phyloP scores from a whole-genome alignment of 2,888 invertebrate genomes.

The Netelia virgata region DNA sequence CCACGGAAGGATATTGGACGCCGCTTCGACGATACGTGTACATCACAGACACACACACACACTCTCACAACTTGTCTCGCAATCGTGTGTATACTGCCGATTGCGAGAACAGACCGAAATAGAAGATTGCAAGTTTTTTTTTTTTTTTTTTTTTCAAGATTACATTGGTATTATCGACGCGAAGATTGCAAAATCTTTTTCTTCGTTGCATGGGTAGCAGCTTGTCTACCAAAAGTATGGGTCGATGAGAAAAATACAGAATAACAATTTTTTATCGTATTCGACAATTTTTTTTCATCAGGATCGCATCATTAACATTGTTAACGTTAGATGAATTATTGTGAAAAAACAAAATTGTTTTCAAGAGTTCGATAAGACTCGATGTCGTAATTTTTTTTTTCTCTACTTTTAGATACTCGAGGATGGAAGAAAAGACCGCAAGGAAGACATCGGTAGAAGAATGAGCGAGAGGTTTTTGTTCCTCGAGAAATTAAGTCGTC shows the following conservation, averaged over 20 bases:
- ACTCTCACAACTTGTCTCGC: conserved; percentile 7
- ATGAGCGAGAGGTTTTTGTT: conserved; percentile 53
- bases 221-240: neutral
- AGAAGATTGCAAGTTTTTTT: conserved; percentile 41
- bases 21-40: conserved; percentile 48
- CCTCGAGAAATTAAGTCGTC: conserved; percentile 80
- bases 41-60: conserved; percentile 33
- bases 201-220: conserved; percentile 30
- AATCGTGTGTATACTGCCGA: neutral
- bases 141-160: conserved; percentile 13
- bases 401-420: neutral
- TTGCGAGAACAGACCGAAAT: conserved; percentile 28
- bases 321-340: neutral
- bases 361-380: neutral
- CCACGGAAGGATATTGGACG: conserved; percentile 50
- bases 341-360: neutral
- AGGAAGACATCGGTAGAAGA: conserved; percentile 28
- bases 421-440: conserved; percentile 10
- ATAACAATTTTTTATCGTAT: neutral
- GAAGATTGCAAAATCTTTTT: conserved; percentile 41
- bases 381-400: neutral
- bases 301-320: too few relatives aligned
- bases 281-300: too few relatives aligned
- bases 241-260: neutral
- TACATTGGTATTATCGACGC: conserved; percentile 48